Base-by-base conservation (phyloP, 2,888 invertebrate species). In the Drosophila stalkeri region DNA sequence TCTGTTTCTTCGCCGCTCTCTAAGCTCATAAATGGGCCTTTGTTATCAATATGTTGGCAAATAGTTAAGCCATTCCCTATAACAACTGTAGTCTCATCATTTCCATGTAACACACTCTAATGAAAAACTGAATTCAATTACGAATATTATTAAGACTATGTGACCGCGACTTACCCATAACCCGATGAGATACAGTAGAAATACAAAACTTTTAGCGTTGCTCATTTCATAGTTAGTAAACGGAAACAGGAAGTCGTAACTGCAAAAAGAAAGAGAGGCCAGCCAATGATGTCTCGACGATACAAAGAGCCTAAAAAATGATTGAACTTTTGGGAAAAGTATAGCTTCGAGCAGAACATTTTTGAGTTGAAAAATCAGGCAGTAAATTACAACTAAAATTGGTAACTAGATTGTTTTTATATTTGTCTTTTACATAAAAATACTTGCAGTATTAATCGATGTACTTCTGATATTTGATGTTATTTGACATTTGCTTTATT, bases 391-490 rank as follows among this genome's bases (percentile, higher is more conserved):
- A 46, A 23, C 1, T 6, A 12, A 12, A 51, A 31, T 35, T 11
- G 51, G 7, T 33, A 51, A 20, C 52, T 52, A 35, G 35, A 52
- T 35, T 35, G 7, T 18, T 14, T 5, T 12, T 35, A 20, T 20
- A 4, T 20, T 7, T 20, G 18, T 3, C 14, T 60, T 67, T 69
- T n/a, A n/a, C n/a, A n/a, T n/a, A n/a, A n/a, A 27, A 3, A 27
- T 27, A 72, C 73, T 80, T 75, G 55, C 52, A 51, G 56, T 72
- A 63, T 47, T 60, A 56, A 60, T 64, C 64, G 55, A 68, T 64
- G 67, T 75, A 78, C 75, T 72, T 60, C 69, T 49, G 66, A 18
- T 39, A 52, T 54, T 54, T 44, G 35, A 27, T 18, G n/a, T 16
- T 16, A 60, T 39, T 43, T 35, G 18, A 61, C 43, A 44, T 57